Evolutionary conservation across 2,797 vertebrate genomes (phyloP).

Genomic region (Cirrhinus molitorella): DNA sequence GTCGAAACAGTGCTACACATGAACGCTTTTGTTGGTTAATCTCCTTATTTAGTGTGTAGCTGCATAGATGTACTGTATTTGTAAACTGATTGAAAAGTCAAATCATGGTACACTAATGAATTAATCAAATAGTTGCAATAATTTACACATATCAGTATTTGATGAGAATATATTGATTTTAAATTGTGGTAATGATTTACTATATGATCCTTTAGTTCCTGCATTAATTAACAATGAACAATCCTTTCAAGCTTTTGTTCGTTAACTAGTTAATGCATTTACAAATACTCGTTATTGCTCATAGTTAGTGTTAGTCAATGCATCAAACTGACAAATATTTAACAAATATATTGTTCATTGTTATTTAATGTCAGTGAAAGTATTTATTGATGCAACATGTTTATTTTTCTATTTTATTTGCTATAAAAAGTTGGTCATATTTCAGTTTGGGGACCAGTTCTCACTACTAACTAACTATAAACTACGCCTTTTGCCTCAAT

Average conservation of each 20-base stretch:
- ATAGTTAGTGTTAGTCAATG: no score
- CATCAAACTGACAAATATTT: no score
- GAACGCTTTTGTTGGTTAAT: not conserved
- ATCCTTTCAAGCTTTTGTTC: not conserved
- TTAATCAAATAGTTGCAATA: not conserved
- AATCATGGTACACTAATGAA: not conserved
- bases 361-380: no score
- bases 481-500: no score
- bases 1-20: not conserved
- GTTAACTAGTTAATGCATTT: not conserved
- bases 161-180: not conserved
- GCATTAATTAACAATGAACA: not conserved
- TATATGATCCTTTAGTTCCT: not conserved
- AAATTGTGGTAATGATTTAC: not conserved
- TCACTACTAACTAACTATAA: no score
- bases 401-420: no score
- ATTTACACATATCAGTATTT: not conserved
- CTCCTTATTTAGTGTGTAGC: not conserved
- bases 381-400: no score
- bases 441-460: no score
- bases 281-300: not conserved
- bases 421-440: no score
- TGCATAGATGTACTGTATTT: conserved; percentile 11
- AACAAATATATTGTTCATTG: no score
- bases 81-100: not conserved